Evolutionary conservation across 2,113 vertebrate genomes (phyloP).

Genomic region (Scartelaos histophorus): DNA sequence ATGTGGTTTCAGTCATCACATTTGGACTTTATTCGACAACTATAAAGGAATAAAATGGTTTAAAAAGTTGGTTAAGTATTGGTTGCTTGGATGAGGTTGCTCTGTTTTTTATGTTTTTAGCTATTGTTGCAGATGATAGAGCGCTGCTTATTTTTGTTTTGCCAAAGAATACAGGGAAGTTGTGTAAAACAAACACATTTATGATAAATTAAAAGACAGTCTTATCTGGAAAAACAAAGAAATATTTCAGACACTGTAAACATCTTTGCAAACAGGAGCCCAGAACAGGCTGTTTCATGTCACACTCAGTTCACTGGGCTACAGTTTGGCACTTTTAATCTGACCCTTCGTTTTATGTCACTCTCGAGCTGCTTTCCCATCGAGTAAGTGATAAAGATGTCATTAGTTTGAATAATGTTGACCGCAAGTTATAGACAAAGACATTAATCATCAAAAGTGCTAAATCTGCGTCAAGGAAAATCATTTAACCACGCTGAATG

Average conservation of each 20-base stretch:
- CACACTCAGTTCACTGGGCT: slow-evolving; percentile 11
- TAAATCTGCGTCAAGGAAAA: slow-evolving; percentile 55
- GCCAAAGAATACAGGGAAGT: slow-evolving; percentile 11
- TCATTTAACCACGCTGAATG: slow-evolving; percentile 52
- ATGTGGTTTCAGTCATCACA: neutral
- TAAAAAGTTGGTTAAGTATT: neutral
- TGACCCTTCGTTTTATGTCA: slow-evolving; percentile 8
- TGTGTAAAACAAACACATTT: slow-evolving; percentile 6
- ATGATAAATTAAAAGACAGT: slow-evolving; percentile 32
- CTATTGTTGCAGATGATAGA: neutral
- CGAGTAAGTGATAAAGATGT: slow-evolving; percentile 59
- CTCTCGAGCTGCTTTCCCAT: slow-evolving; percentile 46
- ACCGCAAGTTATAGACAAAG: slow-evolving; percentile 42
- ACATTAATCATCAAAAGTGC: slow-evolving; percentile 62
- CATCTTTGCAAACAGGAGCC: slow-evolving; percentile 39
- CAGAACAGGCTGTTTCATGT: slow-evolving; percentile 30
- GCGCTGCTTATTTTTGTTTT: neutral
- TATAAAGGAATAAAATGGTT: neutral
- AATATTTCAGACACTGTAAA: slow-evolving; percentile 28
- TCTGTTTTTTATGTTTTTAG: neutral
- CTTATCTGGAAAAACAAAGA: slow-evolving; percentile 35
- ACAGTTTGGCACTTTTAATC: slow-evolving; percentile 27
- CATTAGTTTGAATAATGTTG: slow-evolving; percentile 60
- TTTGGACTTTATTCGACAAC: neutral
- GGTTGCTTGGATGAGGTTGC: neutral